Percentiles rank a stretch among this genome's conserved stretches.
These are phyloP conservation scores for Pristiophorus japonicus DNA, from an alignment of 2,113 vertebrate species.

Conservation along the genomic window DNA sequence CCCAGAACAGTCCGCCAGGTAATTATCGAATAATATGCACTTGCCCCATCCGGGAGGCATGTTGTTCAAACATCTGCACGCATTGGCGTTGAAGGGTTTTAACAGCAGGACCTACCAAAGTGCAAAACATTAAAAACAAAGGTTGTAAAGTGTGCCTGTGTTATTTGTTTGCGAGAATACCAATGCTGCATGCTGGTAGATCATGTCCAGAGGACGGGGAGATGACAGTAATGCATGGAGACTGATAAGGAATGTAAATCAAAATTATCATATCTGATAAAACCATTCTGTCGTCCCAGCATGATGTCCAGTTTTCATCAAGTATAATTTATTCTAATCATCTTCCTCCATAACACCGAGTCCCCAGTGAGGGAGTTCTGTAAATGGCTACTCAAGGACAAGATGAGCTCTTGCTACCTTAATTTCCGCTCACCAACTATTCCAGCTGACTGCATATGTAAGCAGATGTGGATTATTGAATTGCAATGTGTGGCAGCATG, in stretches of 20 bases:
- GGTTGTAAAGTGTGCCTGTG: neutral
- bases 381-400: slow-evolving; percentile 17
- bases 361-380: neutral
- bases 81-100: neutral
- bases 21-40: neutral
- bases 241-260: slow-evolving; percentile 33
- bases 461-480: neutral
- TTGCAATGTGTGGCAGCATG: neutral
- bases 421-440: neutral
- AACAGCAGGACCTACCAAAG: neutral
- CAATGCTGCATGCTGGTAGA: neutral
- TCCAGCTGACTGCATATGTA: neutral
- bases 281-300: neutral
- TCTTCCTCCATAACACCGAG: neutral
- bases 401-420: neutral
- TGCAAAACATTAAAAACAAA: neutral
- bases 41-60: neutral
- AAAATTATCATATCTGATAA: slow-evolving; percentile 28
- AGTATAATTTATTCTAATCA: slow-evolving; percentile 25
- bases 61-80: neutral
- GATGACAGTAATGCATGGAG: neutral
- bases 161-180: neutral
- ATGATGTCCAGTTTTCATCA: neutral
- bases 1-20: neutral
- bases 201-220: neutral